A percentile compares a stretch with the other conserved stretches of the same genome.
These are phyloP conservation scores for Heliopora coerulea DNA, from an alignment of 92 coral and sea anemone genomes.

Conservation along the genomic window DNA sequence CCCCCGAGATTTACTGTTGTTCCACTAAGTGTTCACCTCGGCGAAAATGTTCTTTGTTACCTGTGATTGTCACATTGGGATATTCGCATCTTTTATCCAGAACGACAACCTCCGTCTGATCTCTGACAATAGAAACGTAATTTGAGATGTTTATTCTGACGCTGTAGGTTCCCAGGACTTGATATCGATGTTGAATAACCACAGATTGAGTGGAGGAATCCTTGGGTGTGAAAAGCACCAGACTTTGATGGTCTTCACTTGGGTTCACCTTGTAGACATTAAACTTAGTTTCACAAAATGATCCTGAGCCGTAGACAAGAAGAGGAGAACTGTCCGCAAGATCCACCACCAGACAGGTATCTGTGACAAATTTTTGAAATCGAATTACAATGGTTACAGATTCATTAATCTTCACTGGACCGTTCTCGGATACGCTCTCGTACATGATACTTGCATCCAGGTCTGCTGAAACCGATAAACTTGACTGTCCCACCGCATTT, in stretches of 20 bases:
- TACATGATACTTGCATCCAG: not conserved
- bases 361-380: not conserved
- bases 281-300: not conserved
- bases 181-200: not conserved
- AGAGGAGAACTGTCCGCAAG: not conserved
- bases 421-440: not conserved
- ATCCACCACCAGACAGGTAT: not conserved
- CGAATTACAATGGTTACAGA: not conserved
- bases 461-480: not conserved
- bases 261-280: not conserved
- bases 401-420: not conserved
- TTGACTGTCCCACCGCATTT: not conserved
- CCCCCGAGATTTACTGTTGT: too few relatives aligned
- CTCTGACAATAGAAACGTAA: not conserved
- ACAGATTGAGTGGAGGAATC: not conserved
- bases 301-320: not conserved
- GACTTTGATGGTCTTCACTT: too few relatives aligned
- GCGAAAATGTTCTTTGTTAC: not conserved
- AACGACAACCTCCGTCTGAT: not conserved
- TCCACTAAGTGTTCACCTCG: too few relatives aligned
- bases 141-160: not conserved
- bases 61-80: constrained; percentile 10
- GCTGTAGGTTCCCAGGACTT: not conserved
- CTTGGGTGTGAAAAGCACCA: not conserved
- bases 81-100: not conserved